Conservation (phyloP, 2,113 vertebrate species). For the Leptosomus discolor region DNA sequence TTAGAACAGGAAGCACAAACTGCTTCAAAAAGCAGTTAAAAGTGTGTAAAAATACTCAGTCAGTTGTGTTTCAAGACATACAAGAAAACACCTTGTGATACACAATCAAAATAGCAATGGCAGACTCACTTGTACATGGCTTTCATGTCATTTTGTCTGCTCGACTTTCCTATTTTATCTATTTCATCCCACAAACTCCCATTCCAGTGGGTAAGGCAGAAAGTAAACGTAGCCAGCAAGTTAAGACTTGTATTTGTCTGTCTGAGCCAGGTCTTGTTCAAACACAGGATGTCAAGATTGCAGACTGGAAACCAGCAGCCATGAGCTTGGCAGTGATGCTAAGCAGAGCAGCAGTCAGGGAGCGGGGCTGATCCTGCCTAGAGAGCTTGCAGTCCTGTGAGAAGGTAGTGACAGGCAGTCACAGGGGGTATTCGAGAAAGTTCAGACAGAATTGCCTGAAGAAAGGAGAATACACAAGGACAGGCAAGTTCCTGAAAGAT, state of each 20-base stretch:
- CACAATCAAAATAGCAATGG: background rate
- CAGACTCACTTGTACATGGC: background rate
- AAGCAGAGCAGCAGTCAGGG: background rate
- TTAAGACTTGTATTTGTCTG: background rate
- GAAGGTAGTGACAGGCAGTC: background rate
- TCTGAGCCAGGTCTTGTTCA: background rate
- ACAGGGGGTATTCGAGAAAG: background rate
- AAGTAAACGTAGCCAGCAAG: background rate
- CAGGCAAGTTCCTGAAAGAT: background rate
- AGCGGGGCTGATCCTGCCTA: background rate
- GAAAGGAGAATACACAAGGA: background rate
- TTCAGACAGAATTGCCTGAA: background rate
- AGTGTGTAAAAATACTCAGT: background rate
- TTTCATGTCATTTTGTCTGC: background rate
- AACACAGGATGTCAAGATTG: background rate
- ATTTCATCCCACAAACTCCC: background rate
- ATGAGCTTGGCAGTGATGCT: background rate
- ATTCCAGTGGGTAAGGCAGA: background rate
- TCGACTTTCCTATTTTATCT: background rate
- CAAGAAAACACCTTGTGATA: background rate
- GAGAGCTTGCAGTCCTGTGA: background rate
- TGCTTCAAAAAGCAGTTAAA: background rate
- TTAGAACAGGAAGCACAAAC: background rate
- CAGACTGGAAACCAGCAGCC: conserved; percentile 11
- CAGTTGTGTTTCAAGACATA: background rate